Base-by-base conservation (phyloP, 2,113 vertebrate genomes). In the Lathamus discolor region DNA sequence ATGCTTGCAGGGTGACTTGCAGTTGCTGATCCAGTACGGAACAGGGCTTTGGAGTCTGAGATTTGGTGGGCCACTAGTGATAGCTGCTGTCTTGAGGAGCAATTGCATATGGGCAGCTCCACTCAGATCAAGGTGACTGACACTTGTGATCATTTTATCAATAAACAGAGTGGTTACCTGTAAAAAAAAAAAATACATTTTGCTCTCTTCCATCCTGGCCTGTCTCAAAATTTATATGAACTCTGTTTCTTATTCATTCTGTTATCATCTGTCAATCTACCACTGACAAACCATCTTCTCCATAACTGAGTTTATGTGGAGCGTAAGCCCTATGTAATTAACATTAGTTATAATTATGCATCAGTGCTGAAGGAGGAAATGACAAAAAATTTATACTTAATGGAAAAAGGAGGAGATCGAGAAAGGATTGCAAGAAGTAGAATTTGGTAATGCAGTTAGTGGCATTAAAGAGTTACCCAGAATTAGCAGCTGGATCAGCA, bases 401-500 rank as follows among this genome's bases (percentile, higher is more conserved):
- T 62, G 52, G 83, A 93, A 86, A 91, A 62, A 81, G 62, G 48
- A 94, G 80, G 67, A 89, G 84, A 41, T 51, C 41, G 80, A 86
- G 70, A 83, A 84, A 80, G 29, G 83, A 64, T 93, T 94, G 22
- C 64, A 86, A 92, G 80, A 76, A 69, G 72, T 75, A 75, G 55
- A 68, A 61, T 72, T 80, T 76, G 70, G 57, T 81, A 89, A 93
- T 66, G 80, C 83, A 69, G 57, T 93, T 93, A 86, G 81, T 39
- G 67, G 62, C 83, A 86, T 73, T 66, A 88, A 95, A 83, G 86
- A 90, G 37, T 79, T 90, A 83, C 67, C 83, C 80, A 86, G 90
- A 94, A 82, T 95, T 92, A 96, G 92, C 88, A 92, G 74, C 89
- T 93, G 80, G 77, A 93, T 91, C 77, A 87, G 70, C 81, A 82